These are phyloP conservation scores for Clytia hemisphaerica DNA, from an alignment of 30 jellyfish, hydroid and myxozoan species.

Conservation along the genomic window DNA sequence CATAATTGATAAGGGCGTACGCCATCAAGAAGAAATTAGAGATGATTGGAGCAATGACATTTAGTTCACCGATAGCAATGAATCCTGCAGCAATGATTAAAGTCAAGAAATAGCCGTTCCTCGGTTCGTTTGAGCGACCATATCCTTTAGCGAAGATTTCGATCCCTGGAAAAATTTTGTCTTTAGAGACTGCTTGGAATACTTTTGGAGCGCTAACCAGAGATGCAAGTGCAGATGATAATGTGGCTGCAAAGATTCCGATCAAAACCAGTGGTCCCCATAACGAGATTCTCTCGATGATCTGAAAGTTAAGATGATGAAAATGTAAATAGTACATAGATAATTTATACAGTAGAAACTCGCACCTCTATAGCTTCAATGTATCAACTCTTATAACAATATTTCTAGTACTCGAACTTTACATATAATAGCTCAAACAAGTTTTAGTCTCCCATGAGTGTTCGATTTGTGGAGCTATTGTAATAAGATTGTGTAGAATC, in stretches of 20 bases:
- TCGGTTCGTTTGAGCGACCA: slow-evolving; percentile 85
- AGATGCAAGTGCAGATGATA: slow-evolving; percentile 90
- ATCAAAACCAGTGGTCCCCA: slow-evolving; percentile 86
- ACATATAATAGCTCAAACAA: too few relatives aligned
- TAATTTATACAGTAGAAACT: too few relatives aligned
- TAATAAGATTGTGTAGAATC: too few relatives aligned
- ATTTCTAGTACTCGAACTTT: too few relatives aligned
- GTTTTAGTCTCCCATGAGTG: too few relatives aligned
- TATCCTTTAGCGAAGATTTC: slow-evolving; percentile 78
- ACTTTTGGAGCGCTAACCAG: slow-evolving; percentile 91
- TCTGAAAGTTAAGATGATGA: too few relatives aligned
- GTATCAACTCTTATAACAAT: too few relatives aligned
- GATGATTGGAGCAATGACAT: slow-evolving; percentile 84
- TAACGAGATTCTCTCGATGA: slow-evolving; percentile 61
- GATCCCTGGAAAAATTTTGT: slow-evolving; percentile 56
- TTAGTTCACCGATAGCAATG: slow-evolving; percentile 77
- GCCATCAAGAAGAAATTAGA: slow-evolving; percentile 93
- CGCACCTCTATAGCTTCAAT: too few relatives aligned
- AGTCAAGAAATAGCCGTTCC: slow-evolving; percentile 83
- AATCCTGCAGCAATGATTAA: slow-evolving; percentile 74
- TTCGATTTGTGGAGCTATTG: too few relatives aligned
- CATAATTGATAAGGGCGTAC: slow-evolving; percentile 79
- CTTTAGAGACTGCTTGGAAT: slow-evolving; percentile 90
- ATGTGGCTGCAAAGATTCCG: slow-evolving; percentile 92
- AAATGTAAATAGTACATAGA: too few relatives aligned